A percentile compares a stretch with the other conserved stretches of the same genome.
Conservation (phyloP, 2,888 invertebrate species). For the Melanophora roralis region DNA sequence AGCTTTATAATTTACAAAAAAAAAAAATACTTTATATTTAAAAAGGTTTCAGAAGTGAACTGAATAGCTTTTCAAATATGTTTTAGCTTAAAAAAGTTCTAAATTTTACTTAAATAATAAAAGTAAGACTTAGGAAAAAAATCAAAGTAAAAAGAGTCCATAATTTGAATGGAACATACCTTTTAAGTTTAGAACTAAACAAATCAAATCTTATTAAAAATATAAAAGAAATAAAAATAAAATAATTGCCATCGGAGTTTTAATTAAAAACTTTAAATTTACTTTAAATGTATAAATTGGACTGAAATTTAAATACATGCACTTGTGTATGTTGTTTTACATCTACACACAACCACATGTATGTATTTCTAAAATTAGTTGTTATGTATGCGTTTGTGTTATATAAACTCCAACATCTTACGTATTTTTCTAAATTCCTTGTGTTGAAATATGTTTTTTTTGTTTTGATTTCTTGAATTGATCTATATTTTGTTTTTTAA, state of each 20-base stretch:
- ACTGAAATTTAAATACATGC: not conserved
- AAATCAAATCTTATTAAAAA: constrained; percentile 42
- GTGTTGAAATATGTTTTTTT: not conserved
- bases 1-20: too few species aligned
- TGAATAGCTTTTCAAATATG: not conserved
- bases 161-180: too few species aligned
- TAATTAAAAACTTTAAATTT: not conserved
- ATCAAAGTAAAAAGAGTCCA: not conserved
- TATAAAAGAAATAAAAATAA: not conserved
- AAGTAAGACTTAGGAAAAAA: not conserved
- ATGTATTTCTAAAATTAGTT: too few species aligned
- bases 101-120: too few species aligned
- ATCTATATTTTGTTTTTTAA: not conserved
- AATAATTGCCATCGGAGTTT: constrained; percentile 11
- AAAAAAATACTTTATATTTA: constrained; percentile 16
- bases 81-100: not conserved
- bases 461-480: not conserved
- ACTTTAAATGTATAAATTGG: not conserved
- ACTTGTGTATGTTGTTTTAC: constrained; percentile 12
- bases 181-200: constrained; percentile 22
- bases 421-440: constrained; percentile 53
- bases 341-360: too few species aligned
- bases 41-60: constrained; percentile 31
- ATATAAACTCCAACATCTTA: constrained; percentile 45
- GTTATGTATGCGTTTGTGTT: constrained; percentile 1